Percentiles rank a stretch among this genome's conserved stretches.
Conservation (phyloP, 2,113 vertebrate genomes). For the Rhizomys pruinosus region DNA sequence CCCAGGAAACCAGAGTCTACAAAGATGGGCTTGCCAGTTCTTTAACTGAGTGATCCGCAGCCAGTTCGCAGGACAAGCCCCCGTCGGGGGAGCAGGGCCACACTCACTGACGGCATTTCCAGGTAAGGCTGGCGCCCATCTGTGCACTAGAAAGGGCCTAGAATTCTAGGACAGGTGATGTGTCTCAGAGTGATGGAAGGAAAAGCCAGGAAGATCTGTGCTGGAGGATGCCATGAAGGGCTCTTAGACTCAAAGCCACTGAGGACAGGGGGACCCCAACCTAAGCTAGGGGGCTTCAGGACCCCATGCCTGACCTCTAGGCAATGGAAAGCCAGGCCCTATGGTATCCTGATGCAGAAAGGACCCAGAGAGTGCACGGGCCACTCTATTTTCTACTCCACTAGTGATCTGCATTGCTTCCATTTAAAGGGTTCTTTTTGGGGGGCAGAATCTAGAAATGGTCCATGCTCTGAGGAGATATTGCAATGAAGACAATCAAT, state of each 20-base stretch:
- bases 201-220: neutral
- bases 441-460: neutral
- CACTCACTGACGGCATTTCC: neutral
- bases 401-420: too few relatives aligned
- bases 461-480: neutral
- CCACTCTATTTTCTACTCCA: neutral
- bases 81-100: neutral
- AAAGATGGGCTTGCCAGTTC: neutral
- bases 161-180: neutral
- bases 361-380: neutral
- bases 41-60: neutral
- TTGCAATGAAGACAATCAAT: fast-evolving
- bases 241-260: neutral
- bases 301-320: neutral
- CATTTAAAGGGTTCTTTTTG: neutral
- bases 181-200: neutral
- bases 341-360: neutral
- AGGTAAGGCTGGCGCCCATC: neutral
- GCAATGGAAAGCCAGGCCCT: neutral
- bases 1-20: neutral
- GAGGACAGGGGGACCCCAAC: neutral
- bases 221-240: neutral
- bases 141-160: neutral
- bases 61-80: neutral
- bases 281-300: neutral